Percentiles rank a stretch among this genome's conserved stretches.
phyloP scores from a whole-genome alignment of 2,888 invertebrate genomes.

The Tetramorium bicarinatum region DNA sequence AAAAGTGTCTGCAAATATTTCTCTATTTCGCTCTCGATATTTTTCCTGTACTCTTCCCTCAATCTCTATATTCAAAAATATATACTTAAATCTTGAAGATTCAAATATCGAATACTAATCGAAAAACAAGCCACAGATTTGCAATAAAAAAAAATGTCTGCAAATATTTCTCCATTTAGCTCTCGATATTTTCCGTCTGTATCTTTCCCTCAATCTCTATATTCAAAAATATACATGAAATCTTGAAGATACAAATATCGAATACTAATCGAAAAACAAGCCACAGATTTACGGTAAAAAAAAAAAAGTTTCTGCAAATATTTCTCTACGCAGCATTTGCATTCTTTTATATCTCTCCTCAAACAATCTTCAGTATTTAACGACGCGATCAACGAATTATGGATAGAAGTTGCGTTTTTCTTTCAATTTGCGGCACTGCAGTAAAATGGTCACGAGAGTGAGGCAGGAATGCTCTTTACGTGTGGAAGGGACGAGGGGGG shows the following conservation, averaged over 20 bases:
- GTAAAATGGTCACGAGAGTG: conserved; percentile 12
- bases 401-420: not conserved
- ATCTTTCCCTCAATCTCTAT: too few relatives aligned
- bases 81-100: not conserved
- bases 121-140: not conserved
- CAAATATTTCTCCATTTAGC: too few relatives aligned
- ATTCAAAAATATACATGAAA: too few relatives aligned
- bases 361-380: conserved; percentile 27
- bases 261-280: too few relatives aligned
- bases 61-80: too few relatives aligned
- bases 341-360: not conserved
- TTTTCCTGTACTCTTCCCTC: not conserved
- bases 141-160: not conserved
- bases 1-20: not conserved
- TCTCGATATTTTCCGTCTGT: too few relatives aligned
- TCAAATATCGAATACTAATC: not conserved
- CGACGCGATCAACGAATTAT: conserved; percentile 1
- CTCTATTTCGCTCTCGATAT: not conserved
- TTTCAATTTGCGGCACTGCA: conserved; percentile 17
- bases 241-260: too few relatives aligned
- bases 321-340: not conserved
- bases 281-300: too few relatives aligned
- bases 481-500: not conserved
- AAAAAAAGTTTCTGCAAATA: not conserved
- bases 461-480: conserved; percentile 14